These are phyloP conservation scores for Clunio marinus DNA, from an alignment of 2,888 invertebrate species.

Conservation along the genomic window DNA sequence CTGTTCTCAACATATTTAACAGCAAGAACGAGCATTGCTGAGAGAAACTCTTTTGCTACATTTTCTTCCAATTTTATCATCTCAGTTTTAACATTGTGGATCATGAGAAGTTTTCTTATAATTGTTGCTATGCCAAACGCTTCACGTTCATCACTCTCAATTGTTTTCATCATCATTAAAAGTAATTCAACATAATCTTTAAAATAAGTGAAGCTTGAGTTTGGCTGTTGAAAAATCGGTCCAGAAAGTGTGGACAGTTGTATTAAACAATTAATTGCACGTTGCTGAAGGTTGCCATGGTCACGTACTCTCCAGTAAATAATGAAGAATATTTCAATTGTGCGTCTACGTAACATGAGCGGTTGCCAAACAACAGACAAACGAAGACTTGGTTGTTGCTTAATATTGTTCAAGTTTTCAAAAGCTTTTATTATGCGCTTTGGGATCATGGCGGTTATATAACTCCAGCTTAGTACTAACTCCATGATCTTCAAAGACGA, in stretches of 20 bases:
- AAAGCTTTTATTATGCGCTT: conserved; percentile 68
- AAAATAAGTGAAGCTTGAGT: conserved; percentile 56
- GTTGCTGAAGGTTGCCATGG: conserved; percentile 69
- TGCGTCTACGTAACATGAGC: conserved; percentile 67
- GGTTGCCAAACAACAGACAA: conserved; percentile 65
- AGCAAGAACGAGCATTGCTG: conserved; percentile 60
- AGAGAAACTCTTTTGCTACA: conserved; percentile 56
- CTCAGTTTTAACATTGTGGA: conserved; percentile 55
- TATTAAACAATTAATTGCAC: conserved; percentile 74
- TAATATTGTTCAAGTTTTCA: conserved; percentile 64
- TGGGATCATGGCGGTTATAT: conserved; percentile 63
- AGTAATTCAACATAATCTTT: conserved; percentile 59
- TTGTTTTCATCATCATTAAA: conserved; percentile 57
- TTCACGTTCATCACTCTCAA: conserved; percentile 61
- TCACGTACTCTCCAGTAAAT: conserved; percentile 76
- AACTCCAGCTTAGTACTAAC: conserved; percentile 76
- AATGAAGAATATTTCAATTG: conserved; percentile 75
- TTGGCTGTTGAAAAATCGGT: conserved; percentile 53
- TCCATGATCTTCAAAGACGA: conserved; percentile 74
- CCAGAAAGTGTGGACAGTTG: conserved; percentile 72
- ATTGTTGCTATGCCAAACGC: conserved; percentile 65
- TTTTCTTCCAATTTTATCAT: conserved; percentile 44
- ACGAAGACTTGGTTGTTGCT: conserved; percentile 59
- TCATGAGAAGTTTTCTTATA: conserved; percentile 59
- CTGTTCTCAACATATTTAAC: conserved; percentile 57